Base-by-base conservation (phyloP, 2,888 invertebrate genomes). In the Cosmia pyralina region DNA sequence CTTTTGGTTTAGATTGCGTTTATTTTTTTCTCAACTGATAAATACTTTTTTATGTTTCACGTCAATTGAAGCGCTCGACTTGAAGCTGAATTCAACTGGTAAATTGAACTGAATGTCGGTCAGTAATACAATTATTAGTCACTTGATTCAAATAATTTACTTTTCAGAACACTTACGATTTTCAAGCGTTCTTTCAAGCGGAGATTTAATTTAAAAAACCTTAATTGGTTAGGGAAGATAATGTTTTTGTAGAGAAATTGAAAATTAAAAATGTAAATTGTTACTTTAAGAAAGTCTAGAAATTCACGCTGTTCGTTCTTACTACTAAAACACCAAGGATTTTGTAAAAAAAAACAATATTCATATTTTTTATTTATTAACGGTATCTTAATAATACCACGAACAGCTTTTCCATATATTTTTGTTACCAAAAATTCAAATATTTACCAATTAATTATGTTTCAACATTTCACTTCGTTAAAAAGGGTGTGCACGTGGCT, bases 401-500 rank as follows among this genome's bases (percentile, higher is more conserved):
- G 3, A 34, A 34, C 4, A 4, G 34, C 34, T 3, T 34, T 34
- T 34, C 38, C 38, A 38, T 5, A n/a, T 28, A 28, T 28, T 28
- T 28, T 28, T 28, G n/a, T 28, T 28, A 28, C 22, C 34, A 41
- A 13, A 6, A 46, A 65, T 44, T 19, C 13, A 59, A 64, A 52
- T 60, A 65, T 62, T 75, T 44, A 46, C 38, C 34, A 68, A 72
- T 75, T 69, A 58, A 58, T 60, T 50, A 50, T 64, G 53, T 65
- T 44, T 41, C 28, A 48, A 57, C 44, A 62, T 70, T 59, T 55
- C 48, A 28, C n/a, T 60, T 58, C 48, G 55, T 75, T 59, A n/a
- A 76, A 80, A 81, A 73, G 62, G 68, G 70, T 73, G 69, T 78
- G 44, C 73, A 41, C 38, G 64, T 71, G n/a, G 58, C 22, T 46